Evolutionary conservation across 1,140 invertebrate genomes (phyloP).

Genomic region (Tetragonula clypearis): DNA sequence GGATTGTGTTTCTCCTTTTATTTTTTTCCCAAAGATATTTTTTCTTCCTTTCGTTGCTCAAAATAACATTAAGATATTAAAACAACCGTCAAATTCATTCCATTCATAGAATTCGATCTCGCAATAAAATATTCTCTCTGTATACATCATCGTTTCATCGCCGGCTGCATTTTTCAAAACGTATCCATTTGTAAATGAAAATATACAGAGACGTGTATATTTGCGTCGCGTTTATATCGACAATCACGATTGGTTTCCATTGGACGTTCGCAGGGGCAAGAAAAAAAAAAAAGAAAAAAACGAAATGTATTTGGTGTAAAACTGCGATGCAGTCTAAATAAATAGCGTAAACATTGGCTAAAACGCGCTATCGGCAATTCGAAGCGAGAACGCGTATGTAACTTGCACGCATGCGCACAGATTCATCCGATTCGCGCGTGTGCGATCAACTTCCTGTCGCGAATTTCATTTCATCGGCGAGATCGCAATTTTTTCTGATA

Average conservation of each 20-base stretch:
- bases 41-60: not conserved
- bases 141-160: not conserved
- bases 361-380: not conserved
- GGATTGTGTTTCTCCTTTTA: not conserved
- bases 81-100: not conserved
- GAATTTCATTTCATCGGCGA: not conserved
- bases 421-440: not conserved
- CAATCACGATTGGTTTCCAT: not conserved
- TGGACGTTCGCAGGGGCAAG: not conserved
- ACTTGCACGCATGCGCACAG: not conserved
- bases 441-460: not conserved
- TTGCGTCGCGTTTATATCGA: not conserved
- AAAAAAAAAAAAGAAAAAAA: not conserved
- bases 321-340: constrained; percentile 2
- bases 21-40: not conserved
- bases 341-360: constrained; percentile 17
- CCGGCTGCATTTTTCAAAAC: not conserved
- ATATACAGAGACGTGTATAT: not conserved
- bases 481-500: no score
- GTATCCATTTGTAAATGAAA: constrained; percentile 18
- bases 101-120: not conserved
- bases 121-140: not conserved
- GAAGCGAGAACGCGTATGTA: constrained; percentile 9
- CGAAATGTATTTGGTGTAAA: not conserved
- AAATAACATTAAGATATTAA: not conserved